A percentile compares a stretch with the other conserved stretches of the same genome.
These are phyloP conservation scores for Vipera ursinii DNA, from an alignment of 2,797 vertebrate species.

Conservation along the genomic window DNA sequence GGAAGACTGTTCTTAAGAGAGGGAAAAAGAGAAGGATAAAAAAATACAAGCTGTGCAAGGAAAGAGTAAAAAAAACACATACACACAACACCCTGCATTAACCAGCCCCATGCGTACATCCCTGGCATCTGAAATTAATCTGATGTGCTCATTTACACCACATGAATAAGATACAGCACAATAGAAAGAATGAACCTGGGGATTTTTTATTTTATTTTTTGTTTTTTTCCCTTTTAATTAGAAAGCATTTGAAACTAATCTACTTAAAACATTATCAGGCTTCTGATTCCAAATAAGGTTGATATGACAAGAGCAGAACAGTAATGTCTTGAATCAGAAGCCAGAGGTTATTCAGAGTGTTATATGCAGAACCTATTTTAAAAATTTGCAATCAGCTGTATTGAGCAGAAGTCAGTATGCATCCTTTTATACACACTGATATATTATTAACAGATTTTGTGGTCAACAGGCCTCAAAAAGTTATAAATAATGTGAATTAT, in stretches of 20 bases:
- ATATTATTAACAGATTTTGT: neutral
- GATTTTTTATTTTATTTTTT: neutral
- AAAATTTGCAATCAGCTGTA: neutral
- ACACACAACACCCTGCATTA: neutral
- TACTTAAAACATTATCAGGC: neutral
- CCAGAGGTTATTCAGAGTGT: neutral
- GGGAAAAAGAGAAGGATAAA: neutral
- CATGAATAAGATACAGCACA: neutral
- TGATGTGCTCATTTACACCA: neutral
- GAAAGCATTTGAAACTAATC: neutral
- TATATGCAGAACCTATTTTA: neutral
- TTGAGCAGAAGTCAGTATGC: neutral
- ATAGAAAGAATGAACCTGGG: neutral
- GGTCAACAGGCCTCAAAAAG: neutral
- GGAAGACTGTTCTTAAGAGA: slow-evolving; percentile 47
- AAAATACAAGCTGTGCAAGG: slow-evolving; percentile 27
- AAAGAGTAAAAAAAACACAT: slow-evolving; percentile 24
- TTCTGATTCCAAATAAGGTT: neutral
- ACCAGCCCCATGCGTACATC: neutral
- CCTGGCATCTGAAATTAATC: neutral
- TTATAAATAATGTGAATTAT: neutral
- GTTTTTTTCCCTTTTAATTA: fast-evolving
- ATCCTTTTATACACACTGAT: neutral
- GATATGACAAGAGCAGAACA: neutral
- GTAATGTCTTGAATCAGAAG: slow-evolving; percentile 8